Evolutionary conservation across 2,888 invertebrate species (phyloP), one percentile per base, ranked within the genome.

Genomic region (Branchipolynoe longqiensis): DNA sequence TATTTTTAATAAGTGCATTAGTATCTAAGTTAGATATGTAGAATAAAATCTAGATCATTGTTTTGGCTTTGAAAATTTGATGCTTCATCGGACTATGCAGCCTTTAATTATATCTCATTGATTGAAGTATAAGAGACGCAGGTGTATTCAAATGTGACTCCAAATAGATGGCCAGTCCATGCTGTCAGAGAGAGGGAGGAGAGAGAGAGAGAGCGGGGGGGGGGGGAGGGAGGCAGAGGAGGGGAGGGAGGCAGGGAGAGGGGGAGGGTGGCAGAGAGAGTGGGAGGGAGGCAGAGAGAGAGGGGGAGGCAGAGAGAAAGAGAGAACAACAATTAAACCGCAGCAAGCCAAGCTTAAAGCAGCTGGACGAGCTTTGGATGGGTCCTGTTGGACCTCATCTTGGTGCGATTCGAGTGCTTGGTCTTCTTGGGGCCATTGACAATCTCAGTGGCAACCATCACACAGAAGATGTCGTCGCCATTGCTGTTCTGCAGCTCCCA

Each of bases 401-500:
- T 78, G 25, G 78, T 78, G 4, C 54, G 22, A 33, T 78, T 78
- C 48, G n/a, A 31, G 41, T 78, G 28, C 54, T 78, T 78, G 3
- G 36, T 22, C 18, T 48, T 54, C n/a, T 41, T 48, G 31, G 78
- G 48, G 31, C 48, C 78, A 0, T 25, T 48, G 62, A 62, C 31
- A n/a, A 62, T 62, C 78, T 78, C 48, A 14, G 84, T 73, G 1
- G 84, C 38, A 8, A 84, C 48, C 41, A 69, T 31, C 0, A 84
- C 48, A 33, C 84, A 84, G 69, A 73, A 48, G 14, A 84, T 41
- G 36, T 84, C 73, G n/a, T 69, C 54, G 3, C 33, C 54, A 18
- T 54, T 22, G 2, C 31, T 31, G 48, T 64, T 54, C 62, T 54
- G 18, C 25, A 84, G 41, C 48, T 84, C 69, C 69, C 73, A 84